phyloP scores from a whole-genome alignment of 2,113 vertebrate genomes.

The Strigops habroptila region DNA sequence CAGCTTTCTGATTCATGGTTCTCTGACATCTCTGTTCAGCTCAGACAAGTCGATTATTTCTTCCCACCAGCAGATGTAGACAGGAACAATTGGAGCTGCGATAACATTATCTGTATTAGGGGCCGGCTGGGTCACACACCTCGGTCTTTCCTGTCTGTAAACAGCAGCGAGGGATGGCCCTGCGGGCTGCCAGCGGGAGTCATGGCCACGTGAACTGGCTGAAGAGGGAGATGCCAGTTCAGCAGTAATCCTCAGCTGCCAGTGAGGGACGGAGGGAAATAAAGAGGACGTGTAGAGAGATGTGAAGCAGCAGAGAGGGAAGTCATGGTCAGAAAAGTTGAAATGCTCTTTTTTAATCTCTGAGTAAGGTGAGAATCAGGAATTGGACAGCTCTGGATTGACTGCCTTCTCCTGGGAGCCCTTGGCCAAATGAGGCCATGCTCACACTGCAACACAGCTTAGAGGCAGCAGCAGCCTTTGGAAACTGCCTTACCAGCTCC shows the following conservation, averaged over 20 bases:
- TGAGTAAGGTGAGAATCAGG: neutral
- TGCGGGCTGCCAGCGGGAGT: neutral
- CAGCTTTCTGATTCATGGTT: neutral
- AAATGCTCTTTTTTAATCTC: neutral
- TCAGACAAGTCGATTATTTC: slow-evolving; percentile 11
- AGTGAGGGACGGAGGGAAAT: neutral
- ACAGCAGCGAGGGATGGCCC: neutral
- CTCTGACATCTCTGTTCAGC: neutral
- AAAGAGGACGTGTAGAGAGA: neutral
- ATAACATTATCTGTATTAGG: slow-evolving; percentile 9
- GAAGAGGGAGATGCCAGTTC: neutral
- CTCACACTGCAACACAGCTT: neutral
- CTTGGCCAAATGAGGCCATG: fast-evolving
- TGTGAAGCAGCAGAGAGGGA: neutral
- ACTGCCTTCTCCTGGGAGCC: neutral
- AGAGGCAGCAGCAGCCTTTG: neutral
- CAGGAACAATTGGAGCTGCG: slow-evolving; percentile 2
- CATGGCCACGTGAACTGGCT: fast-evolving
- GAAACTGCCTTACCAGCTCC: neutral
- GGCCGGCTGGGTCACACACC: neutral
- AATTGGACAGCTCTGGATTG: neutral
- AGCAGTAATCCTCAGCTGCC: neutral
- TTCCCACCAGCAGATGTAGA: slow-evolving; percentile 3
- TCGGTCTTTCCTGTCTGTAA: neutral
- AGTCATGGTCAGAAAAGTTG: neutral